phyloP scores from a whole-genome alignment of 2,797 vertebrate species.

The Poeciliopsis presidionis region DNA sequence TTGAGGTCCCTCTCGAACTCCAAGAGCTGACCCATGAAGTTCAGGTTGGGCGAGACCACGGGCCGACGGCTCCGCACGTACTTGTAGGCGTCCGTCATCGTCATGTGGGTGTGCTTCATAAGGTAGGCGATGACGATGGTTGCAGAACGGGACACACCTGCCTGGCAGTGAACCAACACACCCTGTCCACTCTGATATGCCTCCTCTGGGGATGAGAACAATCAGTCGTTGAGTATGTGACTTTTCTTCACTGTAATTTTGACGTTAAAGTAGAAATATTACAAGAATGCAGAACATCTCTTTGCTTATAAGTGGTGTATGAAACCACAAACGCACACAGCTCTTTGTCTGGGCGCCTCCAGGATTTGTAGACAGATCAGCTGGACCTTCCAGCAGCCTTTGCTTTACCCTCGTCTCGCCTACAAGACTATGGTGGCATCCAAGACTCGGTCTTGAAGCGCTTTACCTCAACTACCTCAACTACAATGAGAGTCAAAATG shows the following conservation, averaged over 20 bases:
- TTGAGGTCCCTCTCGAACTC: conserved; percentile 91
- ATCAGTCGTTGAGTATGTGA: conserved; percentile 8
- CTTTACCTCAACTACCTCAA: background rate
- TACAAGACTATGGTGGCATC: background rate
- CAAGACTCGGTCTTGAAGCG: background rate
- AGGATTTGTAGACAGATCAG: background rate
- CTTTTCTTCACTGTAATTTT: background rate
- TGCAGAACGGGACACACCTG: conserved; percentile 89
- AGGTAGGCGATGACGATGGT: conserved; percentile 90
- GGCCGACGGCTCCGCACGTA: conserved; percentile 87
- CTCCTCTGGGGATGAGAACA: conserved; percentile 81
- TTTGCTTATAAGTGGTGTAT: background rate
- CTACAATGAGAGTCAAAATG: background rate
- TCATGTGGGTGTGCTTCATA: conserved; percentile 94
- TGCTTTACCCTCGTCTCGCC: background rate
- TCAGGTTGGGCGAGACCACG: conserved; percentile 89
- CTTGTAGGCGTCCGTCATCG: conserved; percentile 91
- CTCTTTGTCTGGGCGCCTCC: background rate
- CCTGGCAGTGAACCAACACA: conserved; percentile 89
- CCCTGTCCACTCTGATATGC: conserved; percentile 87
- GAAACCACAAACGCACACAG: background rate
- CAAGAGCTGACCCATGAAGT: conserved; percentile 91
- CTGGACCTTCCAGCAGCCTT: background rate
- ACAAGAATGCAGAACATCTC: background rate
- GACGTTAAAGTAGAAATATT: background rate